Evolutionary conservation across 2,888 invertebrate species (phyloP), one percentile per base, ranked within the genome.

Genomic region (Drosophila aldrichi): DNA sequence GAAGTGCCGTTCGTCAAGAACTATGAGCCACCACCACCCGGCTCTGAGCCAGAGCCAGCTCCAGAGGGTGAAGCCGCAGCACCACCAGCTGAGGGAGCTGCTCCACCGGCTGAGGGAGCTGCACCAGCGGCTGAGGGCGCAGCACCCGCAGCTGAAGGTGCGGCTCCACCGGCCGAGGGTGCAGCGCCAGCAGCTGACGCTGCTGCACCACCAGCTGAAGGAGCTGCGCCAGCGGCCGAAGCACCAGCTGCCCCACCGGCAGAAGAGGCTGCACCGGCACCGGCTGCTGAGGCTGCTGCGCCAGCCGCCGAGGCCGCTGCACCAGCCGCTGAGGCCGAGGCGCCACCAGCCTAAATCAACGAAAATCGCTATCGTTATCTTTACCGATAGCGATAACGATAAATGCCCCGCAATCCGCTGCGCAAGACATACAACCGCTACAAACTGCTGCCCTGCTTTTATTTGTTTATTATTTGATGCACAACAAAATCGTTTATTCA

Each of bases 1-100:
- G 93, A 93, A 77, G 93, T 93, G 57, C 93, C 93, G 55, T 93
- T 85, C 74, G 93, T 93, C 43, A 93, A 92, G 85, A 93, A 93
- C 80, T 93, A 92, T 76, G 93, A 92, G 69, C 84, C 90, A 76
- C 92, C 93, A 87, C 92, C 92, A 90, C 92, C 92, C 57, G 91
- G 89, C 51, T 89, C 91, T 18, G 92, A 92, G 77, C 91, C 91
- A 63, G 87, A 85, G 57, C 90, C 91, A 62, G 91, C 80, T 12
- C 91, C 85, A 12, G 91, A 83, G 41, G 86, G 68, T 6, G 89
- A 91, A 44, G 86, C 90, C 9, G 91, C 91, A 16, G 89, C 92
- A 2, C 83, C 92, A 0, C 85, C 91, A 5, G 90, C 80, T 29
- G 92, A 90, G 0, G 92, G 88, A 7, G 92, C 89, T 2, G 84